phyloP scores from a whole-genome alignment of 2,888 invertebrate species.

The Volucella inanis region DNA sequence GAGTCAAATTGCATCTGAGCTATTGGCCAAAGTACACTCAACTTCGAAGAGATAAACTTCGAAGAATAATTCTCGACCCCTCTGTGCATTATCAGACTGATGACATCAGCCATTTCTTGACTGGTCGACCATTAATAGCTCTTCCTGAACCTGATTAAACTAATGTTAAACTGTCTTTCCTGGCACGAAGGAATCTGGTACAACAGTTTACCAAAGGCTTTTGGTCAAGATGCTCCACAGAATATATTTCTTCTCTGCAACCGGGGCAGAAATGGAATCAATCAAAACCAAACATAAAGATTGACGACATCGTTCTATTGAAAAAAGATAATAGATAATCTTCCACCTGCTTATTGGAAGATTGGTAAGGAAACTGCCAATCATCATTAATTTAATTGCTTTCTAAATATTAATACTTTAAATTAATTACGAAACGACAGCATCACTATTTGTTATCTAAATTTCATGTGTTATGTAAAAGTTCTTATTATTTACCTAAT shows the following conservation, averaged over 20 bases:
- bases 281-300: constrained; percentile 7
- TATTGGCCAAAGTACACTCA: constrained; percentile 23
- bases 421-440: too few species aligned
- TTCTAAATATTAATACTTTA: too few species aligned
- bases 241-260: constrained; percentile 20
- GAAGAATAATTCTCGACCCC: too few species aligned
- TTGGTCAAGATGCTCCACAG: constrained; percentile 31
- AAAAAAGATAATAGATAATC: constrained; percentile 16
- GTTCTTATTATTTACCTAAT: too few species aligned
- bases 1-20: constrained; percentile 12
- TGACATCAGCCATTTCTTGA: too few species aligned
- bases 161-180: constrained; percentile 15
- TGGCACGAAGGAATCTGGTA: constrained; percentile 34
- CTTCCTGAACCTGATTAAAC: constrained; percentile 23
- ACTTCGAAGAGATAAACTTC: constrained; percentile 28
- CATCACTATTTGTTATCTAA: too few species aligned
- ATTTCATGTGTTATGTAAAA: too few species aligned
- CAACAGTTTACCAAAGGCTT: constrained; percentile 31
- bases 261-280: constrained; percentile 12
- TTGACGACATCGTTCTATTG: constrained; percentile 17
- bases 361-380: constrained; percentile 1
- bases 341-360: constrained; percentile 12
- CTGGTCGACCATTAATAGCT: constrained; percentile 2
- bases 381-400: background rate
- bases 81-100: too few species aligned